phyloP scores from a whole-genome alignment of 2,797 vertebrate species.

The Pteropus rufus region DNA sequence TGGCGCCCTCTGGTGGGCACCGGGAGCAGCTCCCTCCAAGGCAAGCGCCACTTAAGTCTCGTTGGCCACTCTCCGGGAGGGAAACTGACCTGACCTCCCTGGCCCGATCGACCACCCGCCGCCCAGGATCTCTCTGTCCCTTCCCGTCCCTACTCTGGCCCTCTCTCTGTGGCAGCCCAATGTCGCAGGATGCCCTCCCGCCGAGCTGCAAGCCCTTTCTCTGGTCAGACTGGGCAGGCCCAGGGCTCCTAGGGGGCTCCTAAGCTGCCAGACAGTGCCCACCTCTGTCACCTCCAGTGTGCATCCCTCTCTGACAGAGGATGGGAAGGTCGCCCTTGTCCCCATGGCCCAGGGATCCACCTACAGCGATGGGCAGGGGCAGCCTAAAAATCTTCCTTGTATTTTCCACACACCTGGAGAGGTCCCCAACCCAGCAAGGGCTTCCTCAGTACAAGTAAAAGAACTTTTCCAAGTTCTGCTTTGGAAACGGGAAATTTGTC shows the following conservation, averaged over 20 bases:
- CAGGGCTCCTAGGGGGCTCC: neutral
- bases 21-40: neutral
- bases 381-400: neutral
- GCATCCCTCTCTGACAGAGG: neutral
- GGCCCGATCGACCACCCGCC: neutral
- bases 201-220: neutral
- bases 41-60: accelerated
- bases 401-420: neutral
- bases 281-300: neutral
- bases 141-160: neutral
- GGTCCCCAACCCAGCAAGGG: neutral
- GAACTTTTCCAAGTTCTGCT: neutral
- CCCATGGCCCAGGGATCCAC: neutral
- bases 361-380: too few relatives aligned
- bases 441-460: neutral
- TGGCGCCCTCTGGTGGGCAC: constrained; percentile 48
- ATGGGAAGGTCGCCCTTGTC: neutral
- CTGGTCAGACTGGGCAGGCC: neutral
- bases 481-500: neutral
- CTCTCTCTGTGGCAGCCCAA: neutral
- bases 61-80: neutral
- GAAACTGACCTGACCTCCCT: neutral
- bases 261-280: neutral
- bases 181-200: neutral
- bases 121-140: too few relatives aligned